phyloP scores from a whole-genome alignment of 2,797 vertebrate species.

The Darevskia nairensis region DNA sequence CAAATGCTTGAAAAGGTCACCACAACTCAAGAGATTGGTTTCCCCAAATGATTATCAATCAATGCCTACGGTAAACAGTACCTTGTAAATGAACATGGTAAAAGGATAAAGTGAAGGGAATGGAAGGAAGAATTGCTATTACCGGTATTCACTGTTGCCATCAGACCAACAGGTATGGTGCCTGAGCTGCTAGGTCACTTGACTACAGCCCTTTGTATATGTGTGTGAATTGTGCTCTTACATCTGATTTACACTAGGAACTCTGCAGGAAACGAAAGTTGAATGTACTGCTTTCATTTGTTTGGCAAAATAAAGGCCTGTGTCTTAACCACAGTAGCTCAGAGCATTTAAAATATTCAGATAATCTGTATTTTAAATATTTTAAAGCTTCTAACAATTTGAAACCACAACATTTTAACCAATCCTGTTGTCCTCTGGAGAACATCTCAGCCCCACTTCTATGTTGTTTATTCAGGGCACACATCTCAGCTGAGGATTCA shows the following conservation, averaged over 20 bases:
- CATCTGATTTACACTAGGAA: neutral
- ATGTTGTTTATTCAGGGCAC: neutral
- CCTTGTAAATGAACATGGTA: neutral
- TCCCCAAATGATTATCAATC: slow-evolving; percentile 4
- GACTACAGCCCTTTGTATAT: neutral
- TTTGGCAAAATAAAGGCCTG: neutral
- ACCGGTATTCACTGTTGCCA: slow-evolving; percentile 1
- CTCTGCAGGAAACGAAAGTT: neutral
- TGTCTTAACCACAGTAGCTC: neutral
- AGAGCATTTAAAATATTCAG: neutral
- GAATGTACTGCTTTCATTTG: neutral
- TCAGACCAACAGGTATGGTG: neutral
- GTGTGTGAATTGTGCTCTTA: neutral
- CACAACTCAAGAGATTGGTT: neutral
- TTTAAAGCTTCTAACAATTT: neutral
- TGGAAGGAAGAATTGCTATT: neutral
- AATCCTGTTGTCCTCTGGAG: neutral
- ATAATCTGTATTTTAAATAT: neutral
- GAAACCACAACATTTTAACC: neutral
- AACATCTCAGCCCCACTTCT: neutral
- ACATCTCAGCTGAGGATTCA: slow-evolving; percentile 1
- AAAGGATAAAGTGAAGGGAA: neutral
- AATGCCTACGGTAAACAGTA: neutral
- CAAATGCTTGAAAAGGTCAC: neutral
- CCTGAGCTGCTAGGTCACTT: neutral